phyloP scores from a whole-genome alignment of 2,113 vertebrate species.

The Heteronetta atricapilla region DNA sequence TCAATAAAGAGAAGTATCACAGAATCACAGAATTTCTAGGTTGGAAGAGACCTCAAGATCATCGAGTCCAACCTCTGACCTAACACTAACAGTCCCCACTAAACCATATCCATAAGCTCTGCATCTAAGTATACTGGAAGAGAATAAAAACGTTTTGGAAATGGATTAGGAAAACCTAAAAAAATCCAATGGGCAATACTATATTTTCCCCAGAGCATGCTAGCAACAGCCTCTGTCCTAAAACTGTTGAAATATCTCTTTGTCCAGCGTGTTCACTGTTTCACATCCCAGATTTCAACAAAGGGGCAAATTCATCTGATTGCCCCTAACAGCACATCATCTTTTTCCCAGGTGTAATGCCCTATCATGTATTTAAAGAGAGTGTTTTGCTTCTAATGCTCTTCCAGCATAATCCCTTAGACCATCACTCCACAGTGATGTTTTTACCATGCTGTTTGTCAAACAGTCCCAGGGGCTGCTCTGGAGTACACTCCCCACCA shows the following conservation, averaged over 20 bases:
- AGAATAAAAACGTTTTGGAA: slow-evolving; percentile 36
- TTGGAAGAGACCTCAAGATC: too few relatives aligned
- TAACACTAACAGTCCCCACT: too few relatives aligned
- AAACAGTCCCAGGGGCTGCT: background rate
- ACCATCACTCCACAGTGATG: background rate
- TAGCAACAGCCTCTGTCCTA: background rate
- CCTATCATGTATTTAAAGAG: background rate
- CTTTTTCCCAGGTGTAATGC: background rate
- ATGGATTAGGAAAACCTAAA: slow-evolving; percentile 21
- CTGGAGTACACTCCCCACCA: background rate
- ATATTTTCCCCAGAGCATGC: background rate
- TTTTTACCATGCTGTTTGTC: background rate
- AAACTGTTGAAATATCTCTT: background rate
- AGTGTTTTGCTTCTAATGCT: background rate
- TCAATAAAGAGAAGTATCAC: background rate
- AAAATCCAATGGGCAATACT: slow-evolving; percentile 2
- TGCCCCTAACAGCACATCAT: background rate
- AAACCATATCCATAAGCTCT: too few relatives aligned
- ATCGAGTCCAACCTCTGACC: too few relatives aligned
- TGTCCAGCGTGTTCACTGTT: background rate
- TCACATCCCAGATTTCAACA: background rate
- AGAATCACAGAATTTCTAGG: too few relatives aligned
- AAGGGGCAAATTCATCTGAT: background rate
- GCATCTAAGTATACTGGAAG: background rate
- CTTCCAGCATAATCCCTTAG: background rate